Evolutionary conservation across 1,140 invertebrate species (phyloP).

Genomic region (Metopolophium dirhodum): DNA sequence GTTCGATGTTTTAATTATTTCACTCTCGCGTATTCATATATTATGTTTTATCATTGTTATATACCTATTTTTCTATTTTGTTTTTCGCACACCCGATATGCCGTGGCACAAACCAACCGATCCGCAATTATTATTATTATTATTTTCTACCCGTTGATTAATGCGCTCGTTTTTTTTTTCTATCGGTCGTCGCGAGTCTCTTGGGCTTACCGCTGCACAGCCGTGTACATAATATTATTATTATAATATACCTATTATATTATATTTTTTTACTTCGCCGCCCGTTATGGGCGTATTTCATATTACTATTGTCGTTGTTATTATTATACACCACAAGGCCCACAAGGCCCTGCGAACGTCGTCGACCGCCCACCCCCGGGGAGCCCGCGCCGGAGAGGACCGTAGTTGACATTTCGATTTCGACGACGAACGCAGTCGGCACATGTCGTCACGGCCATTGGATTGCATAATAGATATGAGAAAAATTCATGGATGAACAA

Average conservation of each 20-base stretch:
- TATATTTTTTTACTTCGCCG: neutral
- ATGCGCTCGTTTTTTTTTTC: neutral
- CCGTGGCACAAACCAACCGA: neutral
- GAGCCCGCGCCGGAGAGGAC: neutral
- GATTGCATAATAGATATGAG: slow-evolving; percentile 39
- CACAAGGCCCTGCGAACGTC: neutral
- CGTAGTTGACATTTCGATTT: slow-evolving; percentile 54
- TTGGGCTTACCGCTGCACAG: neutral
- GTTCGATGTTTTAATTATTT: neutral
- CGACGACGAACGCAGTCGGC: slow-evolving; percentile 22
- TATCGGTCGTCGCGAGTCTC: neutral
- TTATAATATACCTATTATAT: neutral
- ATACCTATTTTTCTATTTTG: neutral
- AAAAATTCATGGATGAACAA: slow-evolving; percentile 54
- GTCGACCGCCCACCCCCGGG: neutral
- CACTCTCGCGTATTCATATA: no score
- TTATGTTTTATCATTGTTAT: no score
- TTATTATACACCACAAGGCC: neutral
- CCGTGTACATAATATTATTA: neutral
- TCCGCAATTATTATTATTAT: neutral
- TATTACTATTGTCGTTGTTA: neutral
- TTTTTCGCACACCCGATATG: slow-evolving; percentile 6
- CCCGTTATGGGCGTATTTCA: slow-evolving; percentile 8
- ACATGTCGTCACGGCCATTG: slow-evolving; percentile 55
- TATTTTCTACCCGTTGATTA: neutral